Evolutionary conservation across 1,140 invertebrate species (phyloP), one percentile per base, ranked within the genome.

Genomic region (Trinorchestia longiramus): DNA sequence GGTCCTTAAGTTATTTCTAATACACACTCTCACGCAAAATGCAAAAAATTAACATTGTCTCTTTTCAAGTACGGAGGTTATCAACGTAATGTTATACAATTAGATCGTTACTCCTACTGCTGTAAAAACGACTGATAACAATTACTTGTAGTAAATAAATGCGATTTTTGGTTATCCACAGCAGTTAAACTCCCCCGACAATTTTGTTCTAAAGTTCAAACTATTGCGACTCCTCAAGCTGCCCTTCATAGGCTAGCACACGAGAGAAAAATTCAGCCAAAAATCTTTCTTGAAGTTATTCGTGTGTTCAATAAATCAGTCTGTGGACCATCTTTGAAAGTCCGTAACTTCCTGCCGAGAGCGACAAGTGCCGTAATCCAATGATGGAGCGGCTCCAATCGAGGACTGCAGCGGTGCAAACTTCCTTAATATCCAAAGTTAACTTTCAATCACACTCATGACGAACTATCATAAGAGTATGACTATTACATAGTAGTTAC

Each of bases 371-470:
- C 92, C 92, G 43, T 94, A 94, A 94, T 94, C 92, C 92, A 94
- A 94, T 94, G 92, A 94, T 94, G 92, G 92, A 94, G 92, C 92
- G 43, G 92, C 92, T 94, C 92, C 92, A 94, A 94, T 94, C 92
- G 92, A 47, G 92, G 92, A 94, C 92, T 94, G 45, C 44, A 47
- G 92, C 40, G 36, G 92, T 40, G 43, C 92, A 94, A 94, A 94
- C 92, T 94, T 94, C 92, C 92, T 94, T 94, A 94, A 94, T 94
- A 94, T 94, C 92, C 44, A 94, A 94, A 94, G 92, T 94, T 94
- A 94, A 94, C 43, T 94, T 94, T 94, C 92, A 94, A 94, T 94
- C 92, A 94, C 92, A 94, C 43, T 94, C 41, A 94, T 43, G 92
- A 94, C 92, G 47, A 19, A 94, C 44, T n/a, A n/a, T n/a, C n/a